Percentiles rank a stretch among this genome's conserved stretches.
Evolutionary conservation across 2,797 vertebrate genomes (phyloP).

Genomic region (Aldrovandia affinis): DNA sequence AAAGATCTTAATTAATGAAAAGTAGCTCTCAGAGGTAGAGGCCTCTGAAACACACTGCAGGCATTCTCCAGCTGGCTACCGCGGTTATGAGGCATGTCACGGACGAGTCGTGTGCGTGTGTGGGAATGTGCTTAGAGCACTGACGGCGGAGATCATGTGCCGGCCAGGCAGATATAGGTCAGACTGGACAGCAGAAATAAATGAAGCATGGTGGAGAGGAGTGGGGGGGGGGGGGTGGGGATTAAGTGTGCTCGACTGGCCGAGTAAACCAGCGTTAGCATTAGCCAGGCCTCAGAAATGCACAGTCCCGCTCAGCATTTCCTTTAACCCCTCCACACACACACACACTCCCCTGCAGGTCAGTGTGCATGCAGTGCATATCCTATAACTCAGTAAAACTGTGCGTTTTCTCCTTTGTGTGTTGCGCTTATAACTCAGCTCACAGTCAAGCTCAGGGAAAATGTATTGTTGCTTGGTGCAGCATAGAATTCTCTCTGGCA

Average conservation of each 20-base stretch:
- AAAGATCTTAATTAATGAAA: constrained; percentile 35
- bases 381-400: neutral
- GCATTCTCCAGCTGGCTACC: constrained; percentile 23
- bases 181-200: constrained; percentile 48
- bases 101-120: constrained; percentile 1
- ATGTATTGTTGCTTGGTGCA: constrained; percentile 28
- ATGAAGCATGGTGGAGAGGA: constrained; percentile 29
- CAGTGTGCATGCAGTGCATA: neutral
- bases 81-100: neutral
- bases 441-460: constrained; percentile 19
- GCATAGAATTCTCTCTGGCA: constrained; percentile 2
- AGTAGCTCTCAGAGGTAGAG: neutral
- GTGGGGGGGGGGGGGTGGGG: neutral
- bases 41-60: constrained; percentile 34
- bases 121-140: constrained; percentile 19
- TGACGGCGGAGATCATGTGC: constrained; percentile 36
- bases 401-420: neutral
- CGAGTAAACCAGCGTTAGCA: constrained; percentile 23
- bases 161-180: constrained; percentile 62
- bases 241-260: constrained; percentile 3
- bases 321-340: neutral
- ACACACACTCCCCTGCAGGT: neutral
- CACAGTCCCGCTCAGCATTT: constrained; percentile 2
- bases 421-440: neutral
- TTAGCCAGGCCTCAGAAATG: constrained; percentile 1